phyloP scores from a whole-genome alignment of 2,888 invertebrate genomes.

The Harpagoxenus sublaevis region DNA sequence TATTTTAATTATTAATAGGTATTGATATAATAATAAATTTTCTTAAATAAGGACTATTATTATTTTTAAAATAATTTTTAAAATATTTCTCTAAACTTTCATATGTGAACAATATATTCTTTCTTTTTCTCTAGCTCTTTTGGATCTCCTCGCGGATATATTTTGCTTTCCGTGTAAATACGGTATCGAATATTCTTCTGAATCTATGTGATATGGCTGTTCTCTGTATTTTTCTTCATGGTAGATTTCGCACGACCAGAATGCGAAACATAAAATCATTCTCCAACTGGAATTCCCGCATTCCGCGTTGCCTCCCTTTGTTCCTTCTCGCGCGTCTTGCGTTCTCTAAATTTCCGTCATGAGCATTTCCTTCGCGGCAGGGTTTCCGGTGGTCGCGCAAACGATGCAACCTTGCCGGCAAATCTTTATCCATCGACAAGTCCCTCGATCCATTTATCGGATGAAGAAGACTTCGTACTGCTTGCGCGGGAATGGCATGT shows the following conservation, averaged over 20 bases:
- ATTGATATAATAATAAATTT: background rate
- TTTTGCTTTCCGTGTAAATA: background rate
- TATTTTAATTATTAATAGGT: background rate
- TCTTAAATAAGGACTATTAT: background rate
- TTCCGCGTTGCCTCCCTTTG: background rate
- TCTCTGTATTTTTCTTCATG: slow-evolving; percentile 6
- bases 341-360: slow-evolving; percentile 21
- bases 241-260: slow-evolving; percentile 15
- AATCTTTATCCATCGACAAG: slow-evolving; percentile 13
- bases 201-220: background rate
- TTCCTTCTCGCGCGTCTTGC: background rate
- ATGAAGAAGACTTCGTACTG: background rate
- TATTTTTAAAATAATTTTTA: background rate
- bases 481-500: background rate
- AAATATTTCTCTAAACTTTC: background rate
- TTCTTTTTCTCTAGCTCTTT: background rate
- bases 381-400: slow-evolving; percentile 19
- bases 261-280: slow-evolving; percentile 16
- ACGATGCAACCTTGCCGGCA: background rate
- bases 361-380: background rate
- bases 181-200: slow-evolving; percentile 17
- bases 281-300: slow-evolving; percentile 7
- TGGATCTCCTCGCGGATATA: background rate
- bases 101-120: background rate
- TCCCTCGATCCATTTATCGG: slow-evolving; percentile 10